Evolutionary conservation across 2,113 vertebrate species (phyloP), one percentile per base, ranked within the genome.

Genomic region (Cichladusa arquata): DNA sequence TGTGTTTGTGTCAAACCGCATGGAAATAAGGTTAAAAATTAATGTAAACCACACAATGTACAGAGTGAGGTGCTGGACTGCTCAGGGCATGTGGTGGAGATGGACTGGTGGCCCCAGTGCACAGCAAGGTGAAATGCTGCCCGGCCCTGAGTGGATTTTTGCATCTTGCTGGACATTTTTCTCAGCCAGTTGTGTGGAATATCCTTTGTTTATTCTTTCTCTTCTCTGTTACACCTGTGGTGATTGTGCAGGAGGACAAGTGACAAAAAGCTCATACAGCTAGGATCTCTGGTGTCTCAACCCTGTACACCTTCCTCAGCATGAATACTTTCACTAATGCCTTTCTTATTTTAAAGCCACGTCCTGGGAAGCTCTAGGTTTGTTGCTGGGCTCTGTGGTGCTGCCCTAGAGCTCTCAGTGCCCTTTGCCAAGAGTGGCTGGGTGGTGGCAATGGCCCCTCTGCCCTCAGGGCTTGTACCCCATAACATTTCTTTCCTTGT

Each of bases 1-100:
- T 25, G 66, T 69, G 53, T 72, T 91, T 62, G 66, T 78, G 96
- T 94, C 88, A 98, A 97, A 97, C 97, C 96, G 94, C 96, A 91
- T 18, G 33, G 40, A 83, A 84, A 74, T 67, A 53, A 61, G 80
- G 95, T 28, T 26, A 34, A 90, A 95, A 85, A 74, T 58, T 8
- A 3, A 34, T 0, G 2, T 20, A 34, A 89, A 48, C 25, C 25
- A 11, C 66, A 23, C 2, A 1, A 2, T 8, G 57, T 24, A 10
- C 20, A 36, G 40, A 38, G 4, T 7, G 65, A 80, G 40, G 14
- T n/a, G 78, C 36, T 48, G 12, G 51, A 11, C 48, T 0, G 2
- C 64, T 44, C 18, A 5, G 53, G 19, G 19, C 11, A 3, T 0
- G 0, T 0, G 0, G 2, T 1, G 4, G 28, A 7, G 36, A 26